Conservation (phyloP, 2,797 vertebrate species). For the Hirundo rustica region DNA sequence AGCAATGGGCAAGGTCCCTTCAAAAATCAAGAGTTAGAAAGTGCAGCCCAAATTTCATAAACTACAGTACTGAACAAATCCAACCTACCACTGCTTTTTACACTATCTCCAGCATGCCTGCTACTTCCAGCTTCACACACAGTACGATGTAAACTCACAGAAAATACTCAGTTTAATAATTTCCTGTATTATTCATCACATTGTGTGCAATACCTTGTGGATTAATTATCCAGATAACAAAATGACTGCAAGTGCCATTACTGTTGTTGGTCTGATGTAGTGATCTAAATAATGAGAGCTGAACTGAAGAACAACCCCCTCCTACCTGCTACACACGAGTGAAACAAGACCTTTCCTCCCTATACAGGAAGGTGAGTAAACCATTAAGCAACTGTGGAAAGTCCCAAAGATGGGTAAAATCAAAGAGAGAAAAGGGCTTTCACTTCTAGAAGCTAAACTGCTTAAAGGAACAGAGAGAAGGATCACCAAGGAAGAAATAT, state of each 20-base stretch:
- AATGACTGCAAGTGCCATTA: neutral
- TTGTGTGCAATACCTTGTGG: conserved; percentile 44
- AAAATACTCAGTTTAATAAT: neutral
- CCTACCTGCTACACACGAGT: rapidly evolving
- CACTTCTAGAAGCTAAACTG: neutral
- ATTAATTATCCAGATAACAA: conserved; percentile 49
- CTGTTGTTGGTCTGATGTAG: rapidly evolving
- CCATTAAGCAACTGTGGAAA: neutral
- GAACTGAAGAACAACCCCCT: neutral
- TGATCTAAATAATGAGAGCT: neutral
- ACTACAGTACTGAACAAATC: neutral
- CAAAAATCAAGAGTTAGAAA: neutral
- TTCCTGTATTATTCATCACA: conserved; percentile 45
- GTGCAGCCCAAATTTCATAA: neutral
- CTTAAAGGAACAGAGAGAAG: neutral
- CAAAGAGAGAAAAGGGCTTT: neutral
- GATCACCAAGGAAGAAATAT: neutral
- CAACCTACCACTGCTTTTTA: neutral
- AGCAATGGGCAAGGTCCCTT: neutral
- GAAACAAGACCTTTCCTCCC: neutral
- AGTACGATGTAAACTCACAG: neutral
- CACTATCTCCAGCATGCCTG: neutral
- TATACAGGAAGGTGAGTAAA: neutral
- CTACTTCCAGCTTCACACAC: neutral
- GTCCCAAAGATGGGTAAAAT: neutral